A percentile compares a stretch with the other conserved stretches of the same genome.
Evolutionary conservation across 1,140 invertebrate species (phyloP).

Genomic region (Magallana ariakensis): DNA sequence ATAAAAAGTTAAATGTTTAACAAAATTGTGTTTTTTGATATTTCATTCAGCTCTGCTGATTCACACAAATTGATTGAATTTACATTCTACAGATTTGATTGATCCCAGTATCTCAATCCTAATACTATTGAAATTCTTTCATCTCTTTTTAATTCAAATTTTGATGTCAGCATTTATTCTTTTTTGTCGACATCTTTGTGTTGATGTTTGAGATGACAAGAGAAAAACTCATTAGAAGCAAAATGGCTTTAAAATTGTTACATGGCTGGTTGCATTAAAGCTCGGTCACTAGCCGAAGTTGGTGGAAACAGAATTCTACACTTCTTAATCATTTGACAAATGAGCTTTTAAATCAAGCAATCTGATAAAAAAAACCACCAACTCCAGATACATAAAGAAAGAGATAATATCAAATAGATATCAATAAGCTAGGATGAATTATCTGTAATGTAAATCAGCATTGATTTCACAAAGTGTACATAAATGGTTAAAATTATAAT

Average conservation of each 20-base stretch:
- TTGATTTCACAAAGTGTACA: too few relatives aligned
- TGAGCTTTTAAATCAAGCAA: constrained; percentile 13
- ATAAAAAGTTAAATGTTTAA: too few relatives aligned
- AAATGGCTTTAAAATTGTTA: background rate
- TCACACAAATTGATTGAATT: background rate
- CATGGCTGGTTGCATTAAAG: background rate
- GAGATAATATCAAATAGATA: too few relatives aligned
- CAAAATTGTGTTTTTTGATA: too few relatives aligned
- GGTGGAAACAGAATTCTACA: background rate
- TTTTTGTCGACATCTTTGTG: background rate
- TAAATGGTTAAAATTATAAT: too few relatives aligned
- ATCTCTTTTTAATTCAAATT: background rate
- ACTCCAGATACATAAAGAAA: background rate
- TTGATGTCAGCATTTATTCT: background rate
- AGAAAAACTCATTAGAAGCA: constrained; percentile 6
- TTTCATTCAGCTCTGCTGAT: too few relatives aligned
- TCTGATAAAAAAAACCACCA: constrained; percentile 11
- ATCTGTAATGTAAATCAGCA: too few relatives aligned
- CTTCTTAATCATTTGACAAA: constrained; percentile 22
- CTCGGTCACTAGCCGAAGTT: background rate
- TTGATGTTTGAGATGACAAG: constrained; percentile 9
- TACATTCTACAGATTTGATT: background rate
- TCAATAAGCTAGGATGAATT: too few relatives aligned
- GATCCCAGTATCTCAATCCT: background rate
- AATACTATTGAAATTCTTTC: background rate